Conservation (phyloP, 1,140 invertebrate genomes). For the Trachymyrmex cornetzi region DNA sequence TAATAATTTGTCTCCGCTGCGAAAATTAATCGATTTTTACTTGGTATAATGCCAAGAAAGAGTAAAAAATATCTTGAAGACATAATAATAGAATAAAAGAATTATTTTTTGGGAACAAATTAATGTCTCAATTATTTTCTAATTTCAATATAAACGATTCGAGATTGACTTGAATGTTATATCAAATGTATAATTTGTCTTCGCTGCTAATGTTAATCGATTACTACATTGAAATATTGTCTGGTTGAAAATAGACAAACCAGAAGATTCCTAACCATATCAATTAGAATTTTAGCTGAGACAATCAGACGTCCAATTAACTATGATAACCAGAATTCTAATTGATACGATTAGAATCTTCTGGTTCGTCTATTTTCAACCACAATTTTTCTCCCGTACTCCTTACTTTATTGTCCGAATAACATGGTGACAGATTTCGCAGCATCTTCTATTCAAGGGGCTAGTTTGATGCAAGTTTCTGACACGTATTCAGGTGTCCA, state of each 20-base stretch:
- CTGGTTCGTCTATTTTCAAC: too few species aligned
- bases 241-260: too few species aligned
- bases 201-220: too few species aligned
- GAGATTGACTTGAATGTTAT: neutral
- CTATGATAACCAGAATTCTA: too few species aligned
- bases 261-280: too few species aligned
- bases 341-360: too few species aligned
- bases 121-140: neutral
- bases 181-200: neutral
- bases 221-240: too few species aligned
- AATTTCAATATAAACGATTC: neutral
- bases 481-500: neutral
- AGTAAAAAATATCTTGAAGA: neutral
- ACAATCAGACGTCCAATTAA: too few species aligned
- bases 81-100: neutral
- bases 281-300: too few species aligned
- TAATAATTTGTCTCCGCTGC: neutral
- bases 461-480: neutral
- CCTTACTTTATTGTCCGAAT: neutral
- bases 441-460: neutral
- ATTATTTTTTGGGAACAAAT: neutral
- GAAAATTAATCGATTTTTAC: too few species aligned
- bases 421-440: neutral
- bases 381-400: too few species aligned
- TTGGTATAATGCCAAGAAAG: neutral